Evolutionary conservation across 2,113 vertebrate genomes (phyloP).

Genomic region (Puffinus mauretanicus): DNA sequence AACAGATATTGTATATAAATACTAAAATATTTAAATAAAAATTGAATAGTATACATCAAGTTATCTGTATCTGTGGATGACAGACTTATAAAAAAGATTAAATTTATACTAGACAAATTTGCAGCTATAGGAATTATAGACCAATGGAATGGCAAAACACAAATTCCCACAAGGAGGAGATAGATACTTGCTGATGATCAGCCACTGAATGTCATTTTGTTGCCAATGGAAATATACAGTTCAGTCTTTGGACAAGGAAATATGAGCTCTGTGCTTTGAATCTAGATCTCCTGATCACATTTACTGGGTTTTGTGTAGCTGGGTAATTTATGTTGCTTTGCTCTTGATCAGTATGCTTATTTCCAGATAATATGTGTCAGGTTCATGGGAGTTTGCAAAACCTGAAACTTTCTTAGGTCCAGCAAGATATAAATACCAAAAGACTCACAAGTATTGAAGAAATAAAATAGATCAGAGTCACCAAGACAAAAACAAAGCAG

Average conservation of each 20-base stretch:
- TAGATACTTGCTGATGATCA: conserved; percentile 9
- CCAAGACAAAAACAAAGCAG: not conserved
- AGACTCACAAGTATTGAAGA: not conserved
- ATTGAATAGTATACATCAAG: not conserved
- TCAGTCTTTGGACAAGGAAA: not conserved
- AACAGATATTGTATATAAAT: not conserved
- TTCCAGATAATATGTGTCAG: not conserved
- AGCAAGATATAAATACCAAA: not conserved
- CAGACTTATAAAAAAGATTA: not conserved
- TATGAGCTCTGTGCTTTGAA: not conserved
- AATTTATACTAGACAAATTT: not conserved
- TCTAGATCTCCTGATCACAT: not conserved
- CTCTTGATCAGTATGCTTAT: not conserved
- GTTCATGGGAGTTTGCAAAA: not conserved
- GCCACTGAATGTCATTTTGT: not conserved
- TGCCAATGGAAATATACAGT: not conserved
- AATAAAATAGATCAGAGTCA: not conserved
- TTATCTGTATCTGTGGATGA: not conserved
- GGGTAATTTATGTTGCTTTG: not conserved
- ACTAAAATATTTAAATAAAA: not conserved
- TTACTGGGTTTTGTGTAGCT: not conserved
- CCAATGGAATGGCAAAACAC: not conserved
- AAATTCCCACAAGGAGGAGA: conserved; percentile 33
- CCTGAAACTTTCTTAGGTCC: not conserved
- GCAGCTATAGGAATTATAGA: not conserved